phyloP scores from a whole-genome alignment of 2,888 invertebrate genomes.

The Epistrophella euchroma region DNA sequence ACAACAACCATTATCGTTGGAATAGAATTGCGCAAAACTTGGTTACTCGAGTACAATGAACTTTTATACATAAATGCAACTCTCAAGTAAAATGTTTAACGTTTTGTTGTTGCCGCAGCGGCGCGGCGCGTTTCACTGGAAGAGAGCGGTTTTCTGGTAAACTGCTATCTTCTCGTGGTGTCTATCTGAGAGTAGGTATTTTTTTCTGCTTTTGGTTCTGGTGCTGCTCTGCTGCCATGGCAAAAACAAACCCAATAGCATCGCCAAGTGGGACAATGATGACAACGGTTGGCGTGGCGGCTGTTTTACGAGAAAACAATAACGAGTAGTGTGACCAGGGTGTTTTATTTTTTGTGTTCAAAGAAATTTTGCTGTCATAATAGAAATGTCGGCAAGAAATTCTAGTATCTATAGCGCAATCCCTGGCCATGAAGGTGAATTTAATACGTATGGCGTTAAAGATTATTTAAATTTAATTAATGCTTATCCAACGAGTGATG shows the following conservation, averaged over 20 bases:
- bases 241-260: constrained; percentile 47
- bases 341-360: not conserved
- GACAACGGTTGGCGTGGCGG: constrained; percentile 15
- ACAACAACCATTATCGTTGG: constrained; percentile 26
- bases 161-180: constrained; percentile 39
- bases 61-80: constrained; percentile 58
- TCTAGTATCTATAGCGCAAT: no score
- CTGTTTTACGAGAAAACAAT: constrained; percentile 40
- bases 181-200: constrained; percentile 21
- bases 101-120: not conserved
- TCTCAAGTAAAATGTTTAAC: constrained; percentile 52
- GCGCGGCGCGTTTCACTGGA: constrained; percentile 10
- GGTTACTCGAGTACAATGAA: constrained; percentile 75
- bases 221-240: constrained; percentile 7
- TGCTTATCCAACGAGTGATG: no score
- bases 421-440: no score
- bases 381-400: no score
- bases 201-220: constrained; percentile 26
- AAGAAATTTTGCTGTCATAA: no score
- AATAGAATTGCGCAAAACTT: constrained; percentile 72
- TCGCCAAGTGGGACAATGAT: constrained; percentile 51
- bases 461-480: no score
- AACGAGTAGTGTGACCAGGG: not conserved
- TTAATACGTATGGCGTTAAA: no score
- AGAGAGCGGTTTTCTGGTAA: constrained; percentile 53